Conservation (phyloP, 2,888 invertebrate genomes). For the Norana najaformis region DNA sequence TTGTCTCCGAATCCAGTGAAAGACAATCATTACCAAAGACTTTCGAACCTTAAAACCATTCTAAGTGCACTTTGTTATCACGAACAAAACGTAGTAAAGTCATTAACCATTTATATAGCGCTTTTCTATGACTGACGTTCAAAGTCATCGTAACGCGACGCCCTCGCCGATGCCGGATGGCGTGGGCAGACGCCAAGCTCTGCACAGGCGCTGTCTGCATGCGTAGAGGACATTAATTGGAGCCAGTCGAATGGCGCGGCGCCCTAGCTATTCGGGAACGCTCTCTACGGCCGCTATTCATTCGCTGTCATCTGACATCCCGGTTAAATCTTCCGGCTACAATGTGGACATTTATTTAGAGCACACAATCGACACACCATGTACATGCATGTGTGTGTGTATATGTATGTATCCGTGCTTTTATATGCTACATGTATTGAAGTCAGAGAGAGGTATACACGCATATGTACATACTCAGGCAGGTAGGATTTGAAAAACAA, state of each 20-base stretch:
- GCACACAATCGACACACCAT: neutral
- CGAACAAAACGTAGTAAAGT: neutral
- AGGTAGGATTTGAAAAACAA: too few relatives aligned
- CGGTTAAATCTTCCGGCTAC: neutral
- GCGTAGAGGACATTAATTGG: neutral
- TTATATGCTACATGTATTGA: neutral
- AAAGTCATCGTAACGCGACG: neutral
- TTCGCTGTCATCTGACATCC: too few relatives aligned
- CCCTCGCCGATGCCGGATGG: neutral
- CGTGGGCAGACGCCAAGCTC: neutral
- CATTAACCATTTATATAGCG: slow-evolving; percentile 5
- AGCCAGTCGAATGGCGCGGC: neutral
- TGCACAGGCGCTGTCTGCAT: neutral
- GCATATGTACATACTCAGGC: neutral
- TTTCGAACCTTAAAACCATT: neutral
- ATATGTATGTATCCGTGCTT: neutral
- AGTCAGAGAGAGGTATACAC: neutral
- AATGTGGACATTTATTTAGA: neutral
- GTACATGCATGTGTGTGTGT: too few relatives aligned
- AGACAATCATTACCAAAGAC: neutral
- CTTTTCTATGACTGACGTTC: neutral
- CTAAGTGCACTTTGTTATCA: neutral
- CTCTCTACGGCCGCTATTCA: neutral
- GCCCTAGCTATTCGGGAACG: neutral
- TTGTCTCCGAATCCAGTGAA: neutral